A percentile compares a stretch with the other conserved stretches of the same genome.
phyloP scores from a whole-genome alignment of 2,888 invertebrate species.

The Myathropa florea region DNA sequence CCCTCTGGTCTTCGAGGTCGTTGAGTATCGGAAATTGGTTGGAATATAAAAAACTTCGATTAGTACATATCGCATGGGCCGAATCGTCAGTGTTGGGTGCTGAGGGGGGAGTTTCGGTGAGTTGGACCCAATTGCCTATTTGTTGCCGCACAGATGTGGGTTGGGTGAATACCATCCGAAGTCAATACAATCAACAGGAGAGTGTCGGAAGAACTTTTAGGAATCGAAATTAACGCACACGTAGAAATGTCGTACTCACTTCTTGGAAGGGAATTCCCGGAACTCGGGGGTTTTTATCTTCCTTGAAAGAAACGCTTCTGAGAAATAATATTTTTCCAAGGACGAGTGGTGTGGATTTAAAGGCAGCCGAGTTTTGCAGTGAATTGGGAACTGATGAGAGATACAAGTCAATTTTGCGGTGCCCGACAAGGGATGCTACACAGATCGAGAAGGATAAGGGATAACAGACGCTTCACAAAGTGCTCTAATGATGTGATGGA shows the following conservation, averaged over 20 bases:
- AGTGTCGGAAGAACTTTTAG: background rate
- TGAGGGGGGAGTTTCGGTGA: background rate
- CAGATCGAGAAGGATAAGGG: background rate
- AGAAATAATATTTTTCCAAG: background rate
- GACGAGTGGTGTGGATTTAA: background rate
- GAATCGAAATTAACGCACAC: background rate
- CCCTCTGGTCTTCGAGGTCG: background rate
- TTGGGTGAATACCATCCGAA: background rate
- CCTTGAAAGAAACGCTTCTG: background rate
- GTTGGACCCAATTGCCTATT: background rate
- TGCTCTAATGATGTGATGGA: too few relatives aligned
- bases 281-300: background rate
- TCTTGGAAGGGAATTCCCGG: background rate
- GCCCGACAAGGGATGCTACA: background rate
- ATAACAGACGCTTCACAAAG: background rate
- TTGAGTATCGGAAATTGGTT: background rate
- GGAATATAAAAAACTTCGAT: background rate
- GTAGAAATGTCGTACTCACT: background rate
- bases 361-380: background rate
- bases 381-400: background rate
- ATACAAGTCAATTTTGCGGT: background rate
- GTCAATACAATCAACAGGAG: background rate
- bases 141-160: background rate
- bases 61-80: background rate
- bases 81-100: background rate